Base-by-base conservation (phyloP, 2,113 vertebrate genomes). In the Capra hircus region DNA sequence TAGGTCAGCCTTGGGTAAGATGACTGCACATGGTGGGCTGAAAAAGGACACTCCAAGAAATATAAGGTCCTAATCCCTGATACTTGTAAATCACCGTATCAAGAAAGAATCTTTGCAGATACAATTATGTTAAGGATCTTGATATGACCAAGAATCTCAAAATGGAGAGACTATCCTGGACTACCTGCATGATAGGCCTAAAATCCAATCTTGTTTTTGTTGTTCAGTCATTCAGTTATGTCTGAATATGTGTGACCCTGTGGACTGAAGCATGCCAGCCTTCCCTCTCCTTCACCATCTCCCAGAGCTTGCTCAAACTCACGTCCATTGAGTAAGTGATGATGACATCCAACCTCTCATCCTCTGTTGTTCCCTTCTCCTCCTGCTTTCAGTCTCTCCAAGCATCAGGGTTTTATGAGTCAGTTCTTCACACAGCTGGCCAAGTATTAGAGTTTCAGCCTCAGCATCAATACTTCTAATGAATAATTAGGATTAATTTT, bases 31-130 rank as follows among this genome's bases (percentile, higher is more conserved):
- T 33, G 25, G 10, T 10, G 64, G 43, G 16, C 28, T 53, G 3
- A 82, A 57, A 95, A 55, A 36, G 50, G 0, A 0, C 3, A 1
- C 10, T 10, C 19, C 1, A 1, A 9, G 67, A 57, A 6, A 74
- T 55, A 55, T 11, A 27, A 78, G 36, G 3, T 71, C 7, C 10
- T 86, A 23, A 28, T 77, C 7, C 30, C n/a, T 74, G 36, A 15
- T n/a, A 78, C 19, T 25, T 67, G 5, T 40, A 94, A 91, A 11
- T 88, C 0, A 7, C 23, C 0, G 0, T 36, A 81, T 48, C 92
- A n/a, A 13, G 45, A 85, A 62, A 80, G 19, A 12, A 25, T 64
- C 33, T 82, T 77, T 95, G 21, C 9, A 43, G 4, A 57, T 64
- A 55, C 4, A 1, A 53, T 86, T 81, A 71, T 59, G n/a, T 16